phyloP scores from a whole-genome alignment of 2,113 vertebrate genomes.

The Stomatorhinus ivindoensis region DNA sequence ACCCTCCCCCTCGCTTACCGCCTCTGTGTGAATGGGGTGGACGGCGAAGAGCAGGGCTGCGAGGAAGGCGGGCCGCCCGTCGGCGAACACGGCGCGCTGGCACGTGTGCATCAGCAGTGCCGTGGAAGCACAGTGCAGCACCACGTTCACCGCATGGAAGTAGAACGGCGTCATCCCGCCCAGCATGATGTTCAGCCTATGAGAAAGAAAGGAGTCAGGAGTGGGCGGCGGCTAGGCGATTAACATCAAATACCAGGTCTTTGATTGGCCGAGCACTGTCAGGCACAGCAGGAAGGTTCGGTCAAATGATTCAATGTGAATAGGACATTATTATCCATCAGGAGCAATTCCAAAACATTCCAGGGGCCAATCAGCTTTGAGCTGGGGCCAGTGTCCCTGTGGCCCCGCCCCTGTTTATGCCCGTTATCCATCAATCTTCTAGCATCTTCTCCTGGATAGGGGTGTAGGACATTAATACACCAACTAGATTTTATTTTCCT shows the following conservation, averaged over 20 bases:
- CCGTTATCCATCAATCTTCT: not conserved
- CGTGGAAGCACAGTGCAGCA: conserved; percentile 77
- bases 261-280: not conserved
- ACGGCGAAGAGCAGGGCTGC: conserved; percentile 79
- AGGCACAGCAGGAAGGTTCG: not conserved
- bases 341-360: not conserved
- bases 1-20: conserved; percentile 67
- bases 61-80: conserved; percentile 67
- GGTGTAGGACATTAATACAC: not conserved
- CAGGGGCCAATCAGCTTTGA: not conserved
- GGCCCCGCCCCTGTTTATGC: not conserved
- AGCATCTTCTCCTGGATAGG: not conserved
- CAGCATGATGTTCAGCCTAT: conserved; percentile 81
- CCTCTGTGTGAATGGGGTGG: conserved; percentile 71
- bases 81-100: conserved; percentile 71
- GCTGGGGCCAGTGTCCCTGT: not conserved
- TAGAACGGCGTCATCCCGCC: conserved; percentile 82
- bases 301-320: not conserved
- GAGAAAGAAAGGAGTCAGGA: conserved; percentile 32
- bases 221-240: not conserved
- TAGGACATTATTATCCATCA: not conserved
- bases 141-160: conserved; percentile 82
- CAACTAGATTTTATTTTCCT: not conserved
- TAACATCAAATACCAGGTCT: not conserved
- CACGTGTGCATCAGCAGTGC: conserved; percentile 82